phyloP scores from a whole-genome alignment of 2,888 invertebrate species.

The Mechanitis mazaeus region DNA sequence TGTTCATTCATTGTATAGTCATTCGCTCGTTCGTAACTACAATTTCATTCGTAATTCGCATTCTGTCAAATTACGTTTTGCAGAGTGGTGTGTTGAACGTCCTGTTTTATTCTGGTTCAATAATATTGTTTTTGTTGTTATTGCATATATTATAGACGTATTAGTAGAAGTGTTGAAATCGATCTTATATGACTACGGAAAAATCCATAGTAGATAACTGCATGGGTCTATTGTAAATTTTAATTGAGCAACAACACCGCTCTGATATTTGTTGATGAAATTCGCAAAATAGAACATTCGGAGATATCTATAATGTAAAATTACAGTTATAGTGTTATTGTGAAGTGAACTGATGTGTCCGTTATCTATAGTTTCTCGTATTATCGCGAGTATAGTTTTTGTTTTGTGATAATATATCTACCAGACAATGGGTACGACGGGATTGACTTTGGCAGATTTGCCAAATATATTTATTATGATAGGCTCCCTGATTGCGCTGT shows the following conservation, averaged over 20 bases:
- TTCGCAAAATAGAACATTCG: conserved; percentile 37
- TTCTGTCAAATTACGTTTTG: conserved; percentile 48
- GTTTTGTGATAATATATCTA: conserved; percentile 43
- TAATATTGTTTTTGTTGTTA: conserved; percentile 71
- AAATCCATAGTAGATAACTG: conserved; percentile 41
- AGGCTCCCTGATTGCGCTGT: conserved; percentile 83
- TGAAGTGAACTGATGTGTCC: conserved; percentile 51
- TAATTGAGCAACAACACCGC: conserved; percentile 26
- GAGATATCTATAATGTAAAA: conserved; percentile 26
- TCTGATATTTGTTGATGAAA: conserved; percentile 25
- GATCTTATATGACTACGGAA: conserved; percentile 31
- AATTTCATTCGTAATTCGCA: conserved; percentile 31
- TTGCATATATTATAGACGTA: conserved; percentile 39
- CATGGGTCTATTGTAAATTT: conserved; percentile 42
- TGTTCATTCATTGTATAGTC: conserved; percentile 9
- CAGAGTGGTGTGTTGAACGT: conserved; percentile 38
- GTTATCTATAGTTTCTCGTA: conserved; percentile 34
- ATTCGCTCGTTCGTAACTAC: conserved; percentile 11
- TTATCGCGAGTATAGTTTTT: conserved; percentile 40
- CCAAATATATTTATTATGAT: conserved; percentile 86
- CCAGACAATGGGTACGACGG: conserved; percentile 60
- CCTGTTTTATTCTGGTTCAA: conserved; percentile 40
- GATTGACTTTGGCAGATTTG: conserved; percentile 82
- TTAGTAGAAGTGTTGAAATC: conserved; percentile 27
- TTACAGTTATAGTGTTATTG: conserved; percentile 32